phyloP scores from a whole-genome alignment of 1,140 invertebrate genomes.

The Idris sp. region DNA sequence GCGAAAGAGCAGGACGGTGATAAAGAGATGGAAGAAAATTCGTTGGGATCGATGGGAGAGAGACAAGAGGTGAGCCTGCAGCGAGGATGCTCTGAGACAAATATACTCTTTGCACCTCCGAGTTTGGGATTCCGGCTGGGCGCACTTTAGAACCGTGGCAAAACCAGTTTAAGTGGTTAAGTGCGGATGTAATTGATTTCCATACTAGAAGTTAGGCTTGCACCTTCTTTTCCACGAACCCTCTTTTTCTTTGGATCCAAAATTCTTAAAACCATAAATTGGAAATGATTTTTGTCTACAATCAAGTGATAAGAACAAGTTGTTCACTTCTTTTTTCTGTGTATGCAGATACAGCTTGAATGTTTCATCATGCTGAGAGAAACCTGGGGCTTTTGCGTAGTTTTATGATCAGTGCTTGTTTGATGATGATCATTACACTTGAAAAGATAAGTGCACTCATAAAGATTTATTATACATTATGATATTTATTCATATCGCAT shows the following conservation, averaged over 20 bases:
- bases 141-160: constrained; percentile 76
- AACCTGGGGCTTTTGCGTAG: constrained; percentile 42
- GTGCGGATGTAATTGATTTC: constrained; percentile 79
- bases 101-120: constrained; percentile 43
- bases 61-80: constrained; percentile 65
- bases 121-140: constrained; percentile 32
- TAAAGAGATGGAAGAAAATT: constrained; percentile 45
- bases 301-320: constrained; percentile 31
- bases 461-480: constrained; percentile 55
- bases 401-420: constrained; percentile 48
- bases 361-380: constrained; percentile 55
- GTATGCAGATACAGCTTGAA: constrained; percentile 32
- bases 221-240: constrained; percentile 56
- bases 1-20: constrained; percentile 41
- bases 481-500: constrained; percentile 48
- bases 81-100: constrained; percentile 70
- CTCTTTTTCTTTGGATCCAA: constrained; percentile 20
- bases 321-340: constrained; percentile 45
- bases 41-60: constrained; percentile 23
- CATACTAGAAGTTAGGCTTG: constrained; percentile 77
- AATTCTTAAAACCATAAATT: constrained; percentile 9
- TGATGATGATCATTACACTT: constrained; percentile 56
- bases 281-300: constrained; percentile 1
- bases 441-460: constrained; percentile 51
- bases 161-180: constrained; percentile 79